phyloP scores from a whole-genome alignment of 2,113 vertebrate species.

The Vulpes lagopus region DNA sequence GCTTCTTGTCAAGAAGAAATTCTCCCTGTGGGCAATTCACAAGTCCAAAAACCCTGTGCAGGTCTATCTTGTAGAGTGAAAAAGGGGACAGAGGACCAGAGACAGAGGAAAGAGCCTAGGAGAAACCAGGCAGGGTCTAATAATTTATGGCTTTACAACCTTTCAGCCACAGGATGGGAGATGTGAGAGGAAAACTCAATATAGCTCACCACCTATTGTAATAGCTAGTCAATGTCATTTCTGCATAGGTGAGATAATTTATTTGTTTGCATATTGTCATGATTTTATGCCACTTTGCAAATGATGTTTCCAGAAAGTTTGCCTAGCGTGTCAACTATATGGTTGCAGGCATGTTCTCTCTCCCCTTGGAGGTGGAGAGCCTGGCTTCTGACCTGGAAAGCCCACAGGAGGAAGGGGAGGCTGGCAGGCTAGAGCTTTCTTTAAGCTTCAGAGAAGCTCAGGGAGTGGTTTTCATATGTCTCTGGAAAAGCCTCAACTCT shows the following conservation, averaged over 20 bases:
- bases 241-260: background rate
- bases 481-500: background rate
- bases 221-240: background rate
- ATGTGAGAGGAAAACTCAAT: background rate
- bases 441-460: background rate
- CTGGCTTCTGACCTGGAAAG: background rate
- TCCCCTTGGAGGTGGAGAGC: background rate
- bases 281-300: background rate
- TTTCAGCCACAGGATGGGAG: background rate
- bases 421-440: background rate
- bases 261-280: background rate
- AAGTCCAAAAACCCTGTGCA: background rate
- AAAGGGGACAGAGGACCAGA: background rate
- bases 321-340: background rate
- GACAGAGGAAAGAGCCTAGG: background rate
- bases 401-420: background rate
- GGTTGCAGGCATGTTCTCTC: background rate
- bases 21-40: background rate
- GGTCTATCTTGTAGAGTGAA: background rate
- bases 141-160: background rate
- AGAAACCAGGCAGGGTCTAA: background rate
- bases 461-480: background rate
- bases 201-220: background rate
- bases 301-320: background rate
- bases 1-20: conserved; percentile 5